A percentile compares a stretch with the other conserved stretches of the same genome.
These are phyloP conservation scores for Ylistrum balloti DNA, from an alignment of 1,140 invertebrate genomes.

Conservation along the genomic window DNA sequence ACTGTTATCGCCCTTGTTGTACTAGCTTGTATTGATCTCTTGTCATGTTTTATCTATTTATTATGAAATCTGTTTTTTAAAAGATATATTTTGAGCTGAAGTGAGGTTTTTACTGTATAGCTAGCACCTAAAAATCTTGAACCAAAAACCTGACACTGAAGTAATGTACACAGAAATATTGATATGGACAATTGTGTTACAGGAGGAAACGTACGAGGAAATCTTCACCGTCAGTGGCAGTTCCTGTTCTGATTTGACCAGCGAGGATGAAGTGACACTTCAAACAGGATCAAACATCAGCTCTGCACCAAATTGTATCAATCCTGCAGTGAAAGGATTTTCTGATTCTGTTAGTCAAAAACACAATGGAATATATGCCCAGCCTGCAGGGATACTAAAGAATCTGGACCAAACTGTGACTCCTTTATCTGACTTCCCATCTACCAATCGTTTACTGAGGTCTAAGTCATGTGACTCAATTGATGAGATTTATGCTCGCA, in stretches of 20 bases:
- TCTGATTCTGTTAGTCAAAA: slow-evolving; percentile 6
- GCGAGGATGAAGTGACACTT: slow-evolving; percentile 59
- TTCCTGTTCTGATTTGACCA: slow-evolving; percentile 64
- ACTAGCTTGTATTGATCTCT: no score
- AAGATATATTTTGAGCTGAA: no score
- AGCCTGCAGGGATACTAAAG: slow-evolving; percentile 61
- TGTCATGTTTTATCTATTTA: no score
- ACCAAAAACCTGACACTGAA: background rate
- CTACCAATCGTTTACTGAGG: slow-evolving; percentile 45
- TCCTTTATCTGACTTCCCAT: background rate
- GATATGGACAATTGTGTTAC: slow-evolving; percentile 59
- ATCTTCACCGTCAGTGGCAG: slow-evolving; percentile 74
- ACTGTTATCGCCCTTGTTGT: no score
- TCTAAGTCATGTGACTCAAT: slow-evolving; percentile 69
- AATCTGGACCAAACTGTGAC: slow-evolving; percentile 58
- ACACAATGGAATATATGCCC: slow-evolving; percentile 62
- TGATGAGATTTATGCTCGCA: slow-evolving; percentile 56
- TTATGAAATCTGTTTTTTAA: no score
- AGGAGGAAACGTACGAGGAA: slow-evolving; percentile 75
- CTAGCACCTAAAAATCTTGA: no score
- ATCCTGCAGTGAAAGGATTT: slow-evolving; percentile 1
- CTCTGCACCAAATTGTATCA: slow-evolving; percentile 41
- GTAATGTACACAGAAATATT: background rate
- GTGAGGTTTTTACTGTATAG: no score
- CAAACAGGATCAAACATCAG: slow-evolving; percentile 51